These are phyloP conservation scores for Cephalotes varians DNA, from an alignment of 2,888 invertebrate genomes.

Conservation along the genomic window DNA sequence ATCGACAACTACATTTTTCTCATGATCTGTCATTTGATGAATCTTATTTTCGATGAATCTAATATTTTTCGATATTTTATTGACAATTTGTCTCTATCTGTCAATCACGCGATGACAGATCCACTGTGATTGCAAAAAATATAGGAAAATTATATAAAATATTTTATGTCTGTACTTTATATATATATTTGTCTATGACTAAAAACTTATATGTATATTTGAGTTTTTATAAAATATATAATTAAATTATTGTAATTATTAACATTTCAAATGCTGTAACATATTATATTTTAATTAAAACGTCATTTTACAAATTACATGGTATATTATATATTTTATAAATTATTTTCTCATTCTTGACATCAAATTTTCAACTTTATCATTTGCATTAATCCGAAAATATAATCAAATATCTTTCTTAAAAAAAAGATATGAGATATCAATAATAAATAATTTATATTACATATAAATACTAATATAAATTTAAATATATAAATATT, in stretches of 20 bases:
- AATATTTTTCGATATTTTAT: slow-evolving; percentile 2
- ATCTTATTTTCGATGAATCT: too few relatives aligned
- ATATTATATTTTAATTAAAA: slow-evolving; percentile 11
- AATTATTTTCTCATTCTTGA: background rate
- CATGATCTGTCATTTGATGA: too few relatives aligned
- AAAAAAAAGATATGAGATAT: background rate
- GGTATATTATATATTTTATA: background rate
- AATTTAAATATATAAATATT: too few relatives aligned
- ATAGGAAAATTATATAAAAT: too few relatives aligned
- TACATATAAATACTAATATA: background rate
- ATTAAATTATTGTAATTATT: slow-evolving; percentile 8
- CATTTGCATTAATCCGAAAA: background rate
- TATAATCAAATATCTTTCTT: background rate
- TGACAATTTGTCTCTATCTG: background rate
- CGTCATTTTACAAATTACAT: background rate
- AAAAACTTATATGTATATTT: background rate
- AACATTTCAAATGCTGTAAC: background rate
- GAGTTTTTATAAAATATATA: background rate
- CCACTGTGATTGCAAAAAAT: slow-evolving; percentile 38
- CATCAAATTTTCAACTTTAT: background rate
- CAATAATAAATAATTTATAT: background rate
- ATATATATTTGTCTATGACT: background rate
- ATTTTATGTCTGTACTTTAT: too few relatives aligned
- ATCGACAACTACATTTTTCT: slow-evolving; percentile 52
- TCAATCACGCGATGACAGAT: background rate